Conservation (phyloP, 1,140 invertebrate genomes). For the Hycleus cichorii region DNA sequence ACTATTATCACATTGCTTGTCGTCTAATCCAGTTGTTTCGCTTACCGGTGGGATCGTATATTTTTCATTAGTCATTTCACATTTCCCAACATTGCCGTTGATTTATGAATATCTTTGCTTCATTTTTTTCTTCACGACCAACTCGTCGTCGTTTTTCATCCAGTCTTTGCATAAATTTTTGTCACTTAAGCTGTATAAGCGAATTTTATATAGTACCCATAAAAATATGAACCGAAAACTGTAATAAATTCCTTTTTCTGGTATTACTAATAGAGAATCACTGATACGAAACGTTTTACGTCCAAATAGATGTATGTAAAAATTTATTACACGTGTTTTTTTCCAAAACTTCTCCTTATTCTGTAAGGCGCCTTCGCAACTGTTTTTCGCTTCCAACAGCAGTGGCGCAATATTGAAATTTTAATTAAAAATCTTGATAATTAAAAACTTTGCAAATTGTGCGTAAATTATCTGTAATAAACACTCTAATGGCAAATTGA, state of each 20-base stretch:
- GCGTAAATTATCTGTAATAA: no score
- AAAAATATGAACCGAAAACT: slow-evolving; percentile 22
- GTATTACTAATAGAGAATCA: slow-evolving; percentile 11
- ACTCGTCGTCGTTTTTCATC: slow-evolving; percentile 18
- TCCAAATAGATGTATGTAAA: neutral
- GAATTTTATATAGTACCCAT: slow-evolving; percentile 25
- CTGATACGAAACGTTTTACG: slow-evolving; percentile 20
- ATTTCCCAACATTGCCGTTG: slow-evolving; percentile 9
- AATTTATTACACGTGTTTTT: slow-evolving; percentile 12
- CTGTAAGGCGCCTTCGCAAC: no score
- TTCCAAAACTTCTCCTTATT: neutral
- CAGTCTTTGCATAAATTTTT: slow-evolving; percentile 25
- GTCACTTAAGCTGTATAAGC: slow-evolving; percentile 27
- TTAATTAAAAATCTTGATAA: no score
- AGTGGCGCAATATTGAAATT: no score
- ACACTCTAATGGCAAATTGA: no score
- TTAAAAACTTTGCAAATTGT: no score
- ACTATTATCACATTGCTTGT: no score
- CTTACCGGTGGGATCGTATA: slow-evolving; percentile 10
- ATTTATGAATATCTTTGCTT: slow-evolving; percentile 23
- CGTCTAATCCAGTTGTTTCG: slow-evolving; percentile 8
- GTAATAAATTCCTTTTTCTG: slow-evolving; percentile 22
- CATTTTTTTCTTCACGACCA: no score
- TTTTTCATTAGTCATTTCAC: slow-evolving; percentile 22
- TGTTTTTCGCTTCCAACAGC: no score